A percentile compares a stretch with the other conserved stretches of the same genome.
Evolutionary conservation across 1,140 invertebrate species (phyloP).

Genomic region (Dysdera silvatica): DNA sequence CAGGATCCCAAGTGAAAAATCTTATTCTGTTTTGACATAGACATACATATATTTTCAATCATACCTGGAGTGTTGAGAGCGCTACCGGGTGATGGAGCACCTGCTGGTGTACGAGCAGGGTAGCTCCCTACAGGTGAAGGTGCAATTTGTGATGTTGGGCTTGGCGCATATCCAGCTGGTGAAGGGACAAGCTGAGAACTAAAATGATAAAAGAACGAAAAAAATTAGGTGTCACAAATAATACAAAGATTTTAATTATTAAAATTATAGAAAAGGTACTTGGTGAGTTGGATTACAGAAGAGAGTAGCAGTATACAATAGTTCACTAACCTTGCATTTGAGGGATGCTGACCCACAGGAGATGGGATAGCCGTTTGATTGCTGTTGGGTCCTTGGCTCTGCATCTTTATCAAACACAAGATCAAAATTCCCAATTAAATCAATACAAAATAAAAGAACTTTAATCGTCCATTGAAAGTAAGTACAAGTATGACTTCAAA

Average conservation of each 20-base stretch:
- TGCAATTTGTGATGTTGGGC: conserved; percentile 32
- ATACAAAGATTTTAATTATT: conserved; percentile 8
- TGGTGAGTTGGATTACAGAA: neutral
- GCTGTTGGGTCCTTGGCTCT: conserved; percentile 23
- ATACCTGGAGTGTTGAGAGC: conserved; percentile 42
- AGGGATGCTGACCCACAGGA: conserved; percentile 15
- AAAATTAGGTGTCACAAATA: neutral
- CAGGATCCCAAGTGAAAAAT: too few species aligned
- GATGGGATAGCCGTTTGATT: conserved; percentile 27
- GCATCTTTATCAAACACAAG: neutral
- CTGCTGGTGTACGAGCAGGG: conserved; percentile 50
- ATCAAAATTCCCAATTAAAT: neutral
- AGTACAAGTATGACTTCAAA: too few species aligned
- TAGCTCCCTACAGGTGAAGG: conserved; percentile 31
- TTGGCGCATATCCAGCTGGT: conserved; percentile 48
- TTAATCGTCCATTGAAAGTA: too few species aligned
- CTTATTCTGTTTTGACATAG: too few species aligned
- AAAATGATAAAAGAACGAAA: neutral
- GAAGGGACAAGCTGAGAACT: conserved; percentile 57
- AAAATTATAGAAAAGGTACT: neutral
- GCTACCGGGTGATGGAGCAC: conserved; percentile 43
- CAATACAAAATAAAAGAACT: neutral
- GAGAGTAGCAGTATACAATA: conserved; percentile 1
- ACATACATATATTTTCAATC: too few species aligned
- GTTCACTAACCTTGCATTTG: conserved; percentile 1